Evolutionary conservation across 2,888 invertebrate genomes (phyloP).

Genomic region (Seira musarum): DNA sequence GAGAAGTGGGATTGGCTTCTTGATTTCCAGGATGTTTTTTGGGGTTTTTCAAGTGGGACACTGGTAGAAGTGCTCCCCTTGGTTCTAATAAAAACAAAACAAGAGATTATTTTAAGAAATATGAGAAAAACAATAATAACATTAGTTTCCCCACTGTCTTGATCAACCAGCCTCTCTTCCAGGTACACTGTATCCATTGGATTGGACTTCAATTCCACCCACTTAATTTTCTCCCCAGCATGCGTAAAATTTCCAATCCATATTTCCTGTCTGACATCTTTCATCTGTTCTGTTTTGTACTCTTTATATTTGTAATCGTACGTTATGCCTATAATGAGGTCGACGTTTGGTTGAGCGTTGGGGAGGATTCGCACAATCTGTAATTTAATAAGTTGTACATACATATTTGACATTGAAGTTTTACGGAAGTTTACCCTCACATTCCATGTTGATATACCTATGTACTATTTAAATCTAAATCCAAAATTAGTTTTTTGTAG

Average conservation of each 20-base stretch:
- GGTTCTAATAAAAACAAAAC: background rate
- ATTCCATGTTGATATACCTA: no score
- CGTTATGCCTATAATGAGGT: slow-evolving; percentile 61
- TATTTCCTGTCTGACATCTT: slow-evolving; percentile 45
- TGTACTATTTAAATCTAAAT: no score
- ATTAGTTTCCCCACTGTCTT: background rate
- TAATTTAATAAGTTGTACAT: background rate
- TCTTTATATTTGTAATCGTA: slow-evolving; percentile 45
- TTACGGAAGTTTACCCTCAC: no score
- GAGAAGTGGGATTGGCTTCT: slow-evolving; percentile 34
- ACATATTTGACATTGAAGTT: no score
- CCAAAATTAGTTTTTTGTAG: no score
- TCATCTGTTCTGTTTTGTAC: background rate
- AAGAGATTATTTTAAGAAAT: no score
- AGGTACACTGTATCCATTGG: background rate
- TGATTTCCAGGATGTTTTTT: slow-evolving; percentile 21
- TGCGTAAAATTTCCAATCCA: slow-evolving; percentile 49
- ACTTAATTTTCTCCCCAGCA: slow-evolving; percentile 36
- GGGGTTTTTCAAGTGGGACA: slow-evolving; percentile 31
- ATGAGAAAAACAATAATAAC: no score
- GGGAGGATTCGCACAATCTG: slow-evolving; percentile 56
- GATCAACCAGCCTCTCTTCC: slow-evolving; percentile 10
- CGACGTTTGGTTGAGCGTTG: slow-evolving; percentile 27
- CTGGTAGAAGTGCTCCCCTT: background rate
- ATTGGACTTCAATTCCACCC: slow-evolving; percentile 26